phyloP scores from a whole-genome alignment of 2,888 invertebrate genomes.

The Erebia aethiops region DNA sequence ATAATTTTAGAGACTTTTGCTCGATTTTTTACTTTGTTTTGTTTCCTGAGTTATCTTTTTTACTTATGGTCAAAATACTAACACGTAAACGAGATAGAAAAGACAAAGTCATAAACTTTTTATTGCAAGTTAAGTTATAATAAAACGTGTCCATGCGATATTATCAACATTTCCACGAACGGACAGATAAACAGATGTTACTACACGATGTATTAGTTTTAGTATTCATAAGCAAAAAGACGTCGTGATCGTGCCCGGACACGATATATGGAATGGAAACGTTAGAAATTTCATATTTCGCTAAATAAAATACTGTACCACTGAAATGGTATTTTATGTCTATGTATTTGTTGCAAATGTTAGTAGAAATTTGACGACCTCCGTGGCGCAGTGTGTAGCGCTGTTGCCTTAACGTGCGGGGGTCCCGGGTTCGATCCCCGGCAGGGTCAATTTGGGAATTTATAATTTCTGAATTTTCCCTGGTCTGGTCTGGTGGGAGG shows the following conservation, averaged over 20 bases:
- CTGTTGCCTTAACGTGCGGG: too few relatives aligned
- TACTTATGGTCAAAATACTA: too few relatives aligned
- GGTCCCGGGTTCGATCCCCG: too few relatives aligned
- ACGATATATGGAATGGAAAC: constrained; percentile 55
- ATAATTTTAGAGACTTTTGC: too few relatives aligned
- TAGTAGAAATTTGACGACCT: too few relatives aligned
- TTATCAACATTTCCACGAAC: constrained; percentile 36
- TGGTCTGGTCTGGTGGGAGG: too few relatives aligned
- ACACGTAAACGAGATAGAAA: not conserved
- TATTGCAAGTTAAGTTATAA: constrained; percentile 44
- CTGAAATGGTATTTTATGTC: constrained; percentile 12
- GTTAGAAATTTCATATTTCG: constrained; percentile 62
- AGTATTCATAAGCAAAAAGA: constrained; percentile 53
- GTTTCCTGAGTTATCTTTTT: too few relatives aligned
- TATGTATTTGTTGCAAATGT: not conserved
- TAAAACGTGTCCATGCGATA: constrained; percentile 33
- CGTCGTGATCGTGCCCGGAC: constrained; percentile 59
- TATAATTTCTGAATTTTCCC: too few relatives aligned
- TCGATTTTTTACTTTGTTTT: too few relatives aligned
- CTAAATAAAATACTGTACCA: constrained; percentile 13
- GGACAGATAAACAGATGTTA: constrained; percentile 37
- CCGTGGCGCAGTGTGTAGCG: too few relatives aligned
- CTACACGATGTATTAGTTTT: constrained; percentile 41
- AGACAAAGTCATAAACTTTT: constrained; percentile 11
- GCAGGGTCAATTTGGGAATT: too few relatives aligned